phyloP scores from a whole-genome alignment of 2,888 invertebrate species.

The Stegophylla sp. region DNA sequence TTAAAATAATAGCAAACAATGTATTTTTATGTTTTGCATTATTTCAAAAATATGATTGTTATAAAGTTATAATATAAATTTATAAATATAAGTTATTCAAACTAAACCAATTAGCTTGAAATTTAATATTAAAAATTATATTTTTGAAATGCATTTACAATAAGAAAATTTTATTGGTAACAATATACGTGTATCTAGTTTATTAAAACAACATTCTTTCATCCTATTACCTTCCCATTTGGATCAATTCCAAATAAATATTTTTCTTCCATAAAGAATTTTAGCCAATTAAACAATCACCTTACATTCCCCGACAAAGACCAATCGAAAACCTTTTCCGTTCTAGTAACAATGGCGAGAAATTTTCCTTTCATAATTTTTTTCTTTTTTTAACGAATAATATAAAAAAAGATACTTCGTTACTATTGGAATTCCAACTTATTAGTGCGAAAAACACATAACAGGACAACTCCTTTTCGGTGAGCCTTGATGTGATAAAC shows the following conservation, averaged over 20 bases:
- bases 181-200: constrained; percentile 22
- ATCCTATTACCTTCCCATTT: constrained; percentile 39
- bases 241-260: constrained; percentile 44
- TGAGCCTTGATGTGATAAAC: constrained; percentile 49
- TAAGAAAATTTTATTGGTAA: constrained; percentile 16
- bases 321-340: constrained; percentile 48
- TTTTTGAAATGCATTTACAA: neutral
- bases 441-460: constrained; percentile 58
- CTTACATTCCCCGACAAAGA: constrained; percentile 43
- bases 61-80: neutral
- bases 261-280: constrained; percentile 43
- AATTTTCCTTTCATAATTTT: constrained; percentile 26
- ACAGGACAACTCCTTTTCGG: constrained; percentile 42
- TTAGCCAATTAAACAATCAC: constrained; percentile 50
- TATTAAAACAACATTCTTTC: constrained; percentile 27
- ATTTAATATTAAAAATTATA: neutral
- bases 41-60: neutral
- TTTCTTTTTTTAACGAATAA: constrained; percentile 29
- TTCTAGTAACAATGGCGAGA: constrained; percentile 50
- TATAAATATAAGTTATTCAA: too few species aligned
- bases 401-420: neutral
- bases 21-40: neutral
- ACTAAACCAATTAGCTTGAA: neutral
- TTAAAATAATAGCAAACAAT: neutral
- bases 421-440: constrained; percentile 46